Evolutionary conservation across 2,113 vertebrate species (phyloP).

Genomic region (Balaenoptera acutorostrata): DNA sequence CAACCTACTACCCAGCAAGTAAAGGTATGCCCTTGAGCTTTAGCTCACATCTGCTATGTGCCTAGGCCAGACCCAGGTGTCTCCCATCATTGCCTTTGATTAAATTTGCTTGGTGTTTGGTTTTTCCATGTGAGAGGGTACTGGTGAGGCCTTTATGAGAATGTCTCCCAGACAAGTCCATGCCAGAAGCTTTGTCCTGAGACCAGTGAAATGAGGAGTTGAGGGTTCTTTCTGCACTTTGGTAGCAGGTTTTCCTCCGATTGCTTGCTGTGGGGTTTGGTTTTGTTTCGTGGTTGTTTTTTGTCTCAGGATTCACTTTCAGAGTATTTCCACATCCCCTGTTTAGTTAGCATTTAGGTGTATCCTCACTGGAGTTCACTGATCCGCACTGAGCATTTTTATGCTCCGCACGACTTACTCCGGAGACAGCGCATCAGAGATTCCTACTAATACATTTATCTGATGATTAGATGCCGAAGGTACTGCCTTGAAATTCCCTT

Average conservation of each 20-base stretch:
- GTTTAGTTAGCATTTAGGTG: not conserved
- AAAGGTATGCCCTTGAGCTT: not conserved
- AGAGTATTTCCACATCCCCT: not conserved
- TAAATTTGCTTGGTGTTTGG: not conserved
- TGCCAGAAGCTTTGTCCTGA: not conserved
- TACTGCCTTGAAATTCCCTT: conserved; percentile 30
- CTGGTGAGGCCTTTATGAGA: not conserved
- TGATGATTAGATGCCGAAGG: not conserved
- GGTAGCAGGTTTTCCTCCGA: not conserved
- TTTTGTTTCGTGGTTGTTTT: not conserved
- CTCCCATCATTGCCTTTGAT: not conserved
- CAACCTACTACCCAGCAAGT: not conserved
- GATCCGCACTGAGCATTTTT: not conserved
- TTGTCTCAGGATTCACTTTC: not conserved
- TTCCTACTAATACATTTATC: not conserved
- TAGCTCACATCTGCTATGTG: not conserved
- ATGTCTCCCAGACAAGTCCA: not conserved
- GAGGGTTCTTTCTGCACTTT: not conserved
- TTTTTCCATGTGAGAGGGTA: not conserved
- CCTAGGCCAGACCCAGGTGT: not conserved
- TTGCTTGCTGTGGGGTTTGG: not conserved
- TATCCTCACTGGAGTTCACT: not conserved
- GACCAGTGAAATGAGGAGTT: not conserved
- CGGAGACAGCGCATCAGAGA: not conserved
- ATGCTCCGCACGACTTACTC: not conserved